Base-by-base conservation (phyloP, 2,113 vertebrate species). In the Eretmochelys imbricata region DNA sequence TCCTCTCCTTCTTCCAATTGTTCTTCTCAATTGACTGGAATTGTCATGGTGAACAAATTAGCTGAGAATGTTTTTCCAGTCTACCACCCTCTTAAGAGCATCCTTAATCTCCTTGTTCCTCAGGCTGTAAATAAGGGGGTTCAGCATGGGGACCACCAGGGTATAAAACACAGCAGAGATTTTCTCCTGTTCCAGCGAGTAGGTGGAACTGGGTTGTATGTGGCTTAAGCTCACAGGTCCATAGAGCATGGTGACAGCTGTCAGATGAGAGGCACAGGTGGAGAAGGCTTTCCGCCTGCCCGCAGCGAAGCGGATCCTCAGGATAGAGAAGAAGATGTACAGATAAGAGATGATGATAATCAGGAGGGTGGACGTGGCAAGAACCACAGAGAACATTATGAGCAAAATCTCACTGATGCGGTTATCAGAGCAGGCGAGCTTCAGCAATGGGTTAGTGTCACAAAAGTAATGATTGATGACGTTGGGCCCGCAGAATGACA, bases 181-280 rank as follows among this genome's bases (percentile, higher is more conserved):
- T n/a, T n/a, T n/a, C n/a, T n/a, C n/a, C n/a, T n/a, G n/a, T n/a
- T n/a, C n/a, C n/a, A n/a, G n/a, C n/a, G n/a, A n/a, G n/a, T n/a
- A n/a, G n/a, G n/a, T n/a, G n/a, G n/a, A n/a, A n/a, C n/a, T n/a
- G n/a, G n/a, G n/a, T n/a, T n/a, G n/a, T n/a, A n/a, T n/a, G n/a
- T n/a, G n/a, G n/a, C n/a, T n/a, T n/a, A n/a, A n/a, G n/a, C n/a
- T n/a, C n/a, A n/a, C n/a, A n/a, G n/a, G n/a, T n/a, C n/a, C n/a
- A n/a, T n/a, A n/a, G n/a, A n/a, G n/a, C n/a, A n/a, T n/a, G n/a
- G n/a, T n/a, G n/a, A n/a, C n/a, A n/a, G n/a, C n/a, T n/a, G n/a
- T n/a, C n/a, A n/a, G n/a, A n/a, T 97, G 98, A 49, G 97, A 98
- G 72, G 97, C 92, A 49, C 98, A 98, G 27, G 98, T 98, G 88